A percentile compares a stretch with the other conserved stretches of the same genome.
These are phyloP conservation scores for Phallusia fumigata DNA, from an alignment of 23 tunicate species.

Conservation along the genomic window DNA sequence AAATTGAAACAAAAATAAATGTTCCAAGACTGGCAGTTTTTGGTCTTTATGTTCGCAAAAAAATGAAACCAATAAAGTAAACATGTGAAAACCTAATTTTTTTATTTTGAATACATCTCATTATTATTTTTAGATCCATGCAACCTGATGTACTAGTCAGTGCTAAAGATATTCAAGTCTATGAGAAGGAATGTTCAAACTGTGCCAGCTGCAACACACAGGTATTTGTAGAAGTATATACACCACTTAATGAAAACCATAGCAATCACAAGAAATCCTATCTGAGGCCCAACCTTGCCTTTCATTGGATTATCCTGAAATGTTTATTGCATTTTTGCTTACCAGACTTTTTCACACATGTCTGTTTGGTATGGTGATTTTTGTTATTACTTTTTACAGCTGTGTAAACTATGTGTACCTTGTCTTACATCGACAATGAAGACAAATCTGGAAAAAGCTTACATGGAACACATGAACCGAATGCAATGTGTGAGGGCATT, in stretches of 20 bases:
- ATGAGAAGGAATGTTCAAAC: conserved; percentile 31
- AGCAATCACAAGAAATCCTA: too few species aligned
- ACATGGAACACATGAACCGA: conserved; percentile 39
- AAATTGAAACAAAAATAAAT: too few species aligned
- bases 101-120: too few species aligned
- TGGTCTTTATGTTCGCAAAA: too few species aligned
- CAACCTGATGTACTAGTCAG: not conserved
- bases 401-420: conserved; percentile 47
- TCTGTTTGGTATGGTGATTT: not conserved
- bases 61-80: too few species aligned
- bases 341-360: too few species aligned
- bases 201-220: conserved; percentile 32
- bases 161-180: conserved; percentile 48
- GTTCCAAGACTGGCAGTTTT: too few species aligned
- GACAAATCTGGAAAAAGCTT: conserved; percentile 36
- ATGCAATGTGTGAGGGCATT: conserved; percentile 38
- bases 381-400: not conserved
- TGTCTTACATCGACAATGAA: conserved; percentile 36
- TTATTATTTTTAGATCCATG: not conserved
- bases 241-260: too few species aligned
- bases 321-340: too few species aligned
- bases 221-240: conserved; percentile 3
- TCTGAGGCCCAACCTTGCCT: too few species aligned
- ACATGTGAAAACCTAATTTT: not conserved
- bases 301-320: too few species aligned